phyloP scores from a whole-genome alignment of 2,888 invertebrate genomes.

The Cotesia congregata region DNA sequence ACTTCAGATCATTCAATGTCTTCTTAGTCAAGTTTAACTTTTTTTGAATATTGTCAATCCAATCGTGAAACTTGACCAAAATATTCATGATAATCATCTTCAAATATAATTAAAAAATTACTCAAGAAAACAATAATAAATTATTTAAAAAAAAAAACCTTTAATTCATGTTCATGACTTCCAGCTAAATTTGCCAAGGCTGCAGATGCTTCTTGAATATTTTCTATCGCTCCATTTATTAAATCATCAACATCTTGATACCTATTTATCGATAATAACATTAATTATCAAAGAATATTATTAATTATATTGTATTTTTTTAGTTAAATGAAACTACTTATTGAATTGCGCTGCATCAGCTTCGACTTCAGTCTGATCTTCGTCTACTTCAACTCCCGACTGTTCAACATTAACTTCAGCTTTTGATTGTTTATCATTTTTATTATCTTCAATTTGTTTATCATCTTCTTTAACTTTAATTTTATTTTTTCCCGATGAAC shows the following conservation, averaged over 20 bases:
- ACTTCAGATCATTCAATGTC: slow-evolving; percentile 54
- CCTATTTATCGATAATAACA: slow-evolving; percentile 15
- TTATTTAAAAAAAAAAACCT: slow-evolving; percentile 55
- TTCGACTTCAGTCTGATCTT: too few species aligned
- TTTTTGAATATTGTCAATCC: slow-evolving; percentile 55
- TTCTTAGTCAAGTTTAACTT: slow-evolving; percentile 55
- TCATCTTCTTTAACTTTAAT: not conserved
- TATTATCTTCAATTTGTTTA: not conserved
- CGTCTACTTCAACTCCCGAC: too few species aligned
- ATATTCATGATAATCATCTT: slow-evolving; percentile 62
- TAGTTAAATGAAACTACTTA: not conserved
- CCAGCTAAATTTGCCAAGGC: slow-evolving; percentile 58
- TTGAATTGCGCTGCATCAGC: not conserved
- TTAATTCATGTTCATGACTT: slow-evolving; percentile 65
- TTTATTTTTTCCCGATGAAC: not conserved
- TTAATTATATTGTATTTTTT: not conserved
- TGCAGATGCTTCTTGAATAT: slow-evolving; percentile 62
- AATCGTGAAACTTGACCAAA: slow-evolving; percentile 59
- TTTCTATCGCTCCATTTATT: slow-evolving; percentile 60
- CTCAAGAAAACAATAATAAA: slow-evolving; percentile 10
- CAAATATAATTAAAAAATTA: slow-evolving; percentile 36
- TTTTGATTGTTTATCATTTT: too few species aligned
- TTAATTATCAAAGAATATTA: not conserved
- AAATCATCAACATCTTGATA: slow-evolving; percentile 60
- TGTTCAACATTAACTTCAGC: too few species aligned